Percentiles rank a stretch among this genome's conserved stretches.
phyloP scores from a whole-genome alignment of 2,888 invertebrate species.

The Heliconius ismenius region DNA sequence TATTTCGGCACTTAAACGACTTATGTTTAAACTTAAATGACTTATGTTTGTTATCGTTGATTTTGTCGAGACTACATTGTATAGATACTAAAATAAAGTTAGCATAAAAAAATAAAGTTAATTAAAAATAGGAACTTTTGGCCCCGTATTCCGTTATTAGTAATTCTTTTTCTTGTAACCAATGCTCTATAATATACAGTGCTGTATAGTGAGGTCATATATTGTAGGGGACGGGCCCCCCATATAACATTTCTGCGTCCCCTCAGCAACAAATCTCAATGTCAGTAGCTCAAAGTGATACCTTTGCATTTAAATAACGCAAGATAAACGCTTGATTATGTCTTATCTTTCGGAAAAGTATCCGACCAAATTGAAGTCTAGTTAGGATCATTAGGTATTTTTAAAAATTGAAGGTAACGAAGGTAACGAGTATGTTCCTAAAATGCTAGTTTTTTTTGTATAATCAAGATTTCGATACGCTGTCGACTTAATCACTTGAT shows the following conservation, averaged over 20 bases:
- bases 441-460: neutral
- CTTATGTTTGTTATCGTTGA: no score
- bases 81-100: no score
- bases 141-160: no score
- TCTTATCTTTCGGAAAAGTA: neutral
- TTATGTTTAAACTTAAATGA: no score
- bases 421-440: neutral
- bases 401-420: neutral
- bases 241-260: conserved; percentile 11
- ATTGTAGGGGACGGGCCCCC: conserved; percentile 18
- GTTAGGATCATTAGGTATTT: neutral
- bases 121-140: no score
- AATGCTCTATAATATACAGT: neutral
- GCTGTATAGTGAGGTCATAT: neutral
- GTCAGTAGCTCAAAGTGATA: conserved; percentile 6
- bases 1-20: no score
- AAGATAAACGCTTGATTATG: neutral
- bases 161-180: neutral
- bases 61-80: no score
- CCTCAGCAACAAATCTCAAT: conserved; percentile 18
- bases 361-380: neutral
- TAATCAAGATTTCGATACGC: no score
- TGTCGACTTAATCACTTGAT: no score
- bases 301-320: neutral
- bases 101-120: no score